Evolutionary conservation across 2,797 vertebrate species (phyloP).

Genomic region (Morelia viridis): DNA sequence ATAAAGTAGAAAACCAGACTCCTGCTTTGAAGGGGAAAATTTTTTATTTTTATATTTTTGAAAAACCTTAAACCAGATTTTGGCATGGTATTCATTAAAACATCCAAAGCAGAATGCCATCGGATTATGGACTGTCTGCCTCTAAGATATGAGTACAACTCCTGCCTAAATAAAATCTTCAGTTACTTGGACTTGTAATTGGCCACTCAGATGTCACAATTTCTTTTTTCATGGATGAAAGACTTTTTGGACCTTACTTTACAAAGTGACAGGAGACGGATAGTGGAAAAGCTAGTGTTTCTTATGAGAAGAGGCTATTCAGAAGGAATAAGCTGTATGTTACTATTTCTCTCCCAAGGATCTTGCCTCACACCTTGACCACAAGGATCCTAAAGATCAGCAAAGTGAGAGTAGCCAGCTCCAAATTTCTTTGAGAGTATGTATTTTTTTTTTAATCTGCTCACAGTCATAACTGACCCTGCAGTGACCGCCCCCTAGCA

Average conservation of each 20-base stretch:
- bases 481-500: too few relatives aligned
- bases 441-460: too few relatives aligned
- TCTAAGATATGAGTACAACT: background rate
- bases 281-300: background rate
- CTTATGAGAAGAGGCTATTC: background rate
- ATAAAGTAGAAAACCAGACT: background rate
- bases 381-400: background rate
- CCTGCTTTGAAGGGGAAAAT: background rate
- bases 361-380: background rate
- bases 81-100: background rate
- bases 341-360: background rate
- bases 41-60: background rate
- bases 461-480: too few relatives aligned
- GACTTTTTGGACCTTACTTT: background rate
- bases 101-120: background rate
- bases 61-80: background rate
- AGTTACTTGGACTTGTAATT: background rate
- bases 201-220: background rate
- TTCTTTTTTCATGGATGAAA: background rate
- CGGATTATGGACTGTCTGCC: background rate
- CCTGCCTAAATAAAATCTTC: background rate
- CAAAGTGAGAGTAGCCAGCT: background rate
- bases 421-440: background rate
- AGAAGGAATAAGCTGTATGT: background rate
- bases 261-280: background rate